A percentile compares a stretch with the other conserved stretches of the same genome.
These are phyloP conservation scores for Alexandromys fortis DNA, from an alignment of 2,113 vertebrate species.

Conservation along the genomic window DNA sequence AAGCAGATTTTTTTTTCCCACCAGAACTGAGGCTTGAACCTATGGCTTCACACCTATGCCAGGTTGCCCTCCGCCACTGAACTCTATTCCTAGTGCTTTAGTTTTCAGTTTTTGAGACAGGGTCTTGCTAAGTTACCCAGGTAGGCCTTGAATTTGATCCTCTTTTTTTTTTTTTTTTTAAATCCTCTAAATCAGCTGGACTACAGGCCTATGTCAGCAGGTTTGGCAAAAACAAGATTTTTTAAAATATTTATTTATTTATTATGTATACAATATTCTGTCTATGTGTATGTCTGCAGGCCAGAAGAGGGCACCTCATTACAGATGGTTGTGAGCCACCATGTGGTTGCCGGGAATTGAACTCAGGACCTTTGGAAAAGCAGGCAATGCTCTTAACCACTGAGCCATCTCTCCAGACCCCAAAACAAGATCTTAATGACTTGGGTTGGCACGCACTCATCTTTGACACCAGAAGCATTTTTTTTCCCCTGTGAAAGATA, in stretches of 20 bases:
- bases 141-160: not conserved
- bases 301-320: too few species aligned
- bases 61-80: not conserved
- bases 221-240: not conserved
- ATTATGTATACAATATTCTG: too few species aligned
- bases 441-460: not conserved
- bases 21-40: not conserved
- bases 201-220: not conserved
- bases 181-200: not conserved
- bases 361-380: too few species aligned
- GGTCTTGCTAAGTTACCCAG: not conserved
- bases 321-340: too few species aligned
- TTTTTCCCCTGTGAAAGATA: slow-evolving; percentile 9
- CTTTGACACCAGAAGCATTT: not conserved
- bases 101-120: not conserved
- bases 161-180: not conserved
- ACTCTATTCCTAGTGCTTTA: not conserved
- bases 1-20: not conserved
- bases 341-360: too few species aligned
- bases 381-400: too few species aligned
- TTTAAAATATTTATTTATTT: too few species aligned
- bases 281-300: too few species aligned
- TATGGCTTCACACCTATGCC: not conserved
- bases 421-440: slow-evolving; percentile 23
- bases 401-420: too few species aligned